Evolutionary conservation across 1,140 invertebrate genomes (phyloP).

Genomic region (Cydia splendana): DNA sequence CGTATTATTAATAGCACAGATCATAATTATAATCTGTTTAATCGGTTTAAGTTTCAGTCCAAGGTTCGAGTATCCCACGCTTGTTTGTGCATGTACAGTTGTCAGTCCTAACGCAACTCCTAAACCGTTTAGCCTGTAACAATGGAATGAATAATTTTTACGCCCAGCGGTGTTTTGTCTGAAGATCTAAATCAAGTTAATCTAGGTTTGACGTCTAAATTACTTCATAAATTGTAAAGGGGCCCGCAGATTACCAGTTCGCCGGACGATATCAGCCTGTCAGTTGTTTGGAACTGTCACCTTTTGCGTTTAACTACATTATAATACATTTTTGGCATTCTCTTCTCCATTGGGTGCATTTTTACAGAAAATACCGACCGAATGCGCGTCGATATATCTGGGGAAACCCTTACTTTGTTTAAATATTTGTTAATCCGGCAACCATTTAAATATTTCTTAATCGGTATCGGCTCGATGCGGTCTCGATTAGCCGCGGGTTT

Average conservation of each 20-base stretch:
- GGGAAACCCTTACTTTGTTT: background rate
- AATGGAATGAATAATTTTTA: conserved; percentile 33
- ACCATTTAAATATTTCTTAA: background rate
- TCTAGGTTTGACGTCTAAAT: background rate
- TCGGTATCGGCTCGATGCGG: background rate
- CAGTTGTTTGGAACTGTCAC: too few relatives aligned
- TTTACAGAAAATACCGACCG: too few relatives aligned
- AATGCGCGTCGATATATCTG: too few relatives aligned
- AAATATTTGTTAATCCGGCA: background rate
- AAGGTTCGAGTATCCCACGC: conserved; percentile 30
- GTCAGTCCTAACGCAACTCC: conserved; percentile 13
- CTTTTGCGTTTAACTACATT: too few relatives aligned
- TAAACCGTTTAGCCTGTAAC: background rate
- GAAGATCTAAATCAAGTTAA: conserved; percentile 16
- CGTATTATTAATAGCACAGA: too few relatives aligned
- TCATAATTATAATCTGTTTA: too few relatives aligned
- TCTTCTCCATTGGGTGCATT: too few relatives aligned
- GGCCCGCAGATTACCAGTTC: too few relatives aligned
- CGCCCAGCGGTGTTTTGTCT: conserved; percentile 11
- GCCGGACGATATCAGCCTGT: too few relatives aligned
- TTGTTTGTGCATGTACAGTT: background rate
- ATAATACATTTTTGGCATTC: too few relatives aligned
- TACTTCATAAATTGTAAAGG: background rate
- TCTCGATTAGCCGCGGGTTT: background rate
- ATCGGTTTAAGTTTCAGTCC: conserved; percentile 26